phyloP scores from a whole-genome alignment of 2,797 vertebrate genomes.

The Macropus fuliginosus region DNA sequence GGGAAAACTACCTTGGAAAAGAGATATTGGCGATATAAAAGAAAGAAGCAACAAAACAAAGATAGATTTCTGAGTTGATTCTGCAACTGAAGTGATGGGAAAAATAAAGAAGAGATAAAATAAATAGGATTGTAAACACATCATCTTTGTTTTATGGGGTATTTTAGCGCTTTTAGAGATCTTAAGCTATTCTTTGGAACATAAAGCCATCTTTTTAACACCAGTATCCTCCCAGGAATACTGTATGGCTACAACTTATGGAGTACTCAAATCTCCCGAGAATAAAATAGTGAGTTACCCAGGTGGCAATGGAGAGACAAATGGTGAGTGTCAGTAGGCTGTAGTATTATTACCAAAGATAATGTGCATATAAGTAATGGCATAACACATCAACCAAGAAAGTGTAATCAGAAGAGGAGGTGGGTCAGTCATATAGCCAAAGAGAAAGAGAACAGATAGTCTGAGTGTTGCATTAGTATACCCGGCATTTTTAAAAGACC shows the following conservation, averaged over 20 bases:
- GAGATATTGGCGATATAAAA: background rate
- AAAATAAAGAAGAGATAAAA: background rate
- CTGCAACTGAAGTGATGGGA: background rate
- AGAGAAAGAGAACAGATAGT: background rate
- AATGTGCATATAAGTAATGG: background rate
- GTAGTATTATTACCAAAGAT: background rate
- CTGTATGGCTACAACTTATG: background rate
- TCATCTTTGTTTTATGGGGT: background rate
- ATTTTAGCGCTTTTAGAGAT: background rate
- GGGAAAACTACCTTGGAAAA: background rate
- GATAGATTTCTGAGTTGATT: background rate
- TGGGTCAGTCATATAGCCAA: background rate
- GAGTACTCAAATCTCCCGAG: background rate
- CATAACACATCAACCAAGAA: background rate
- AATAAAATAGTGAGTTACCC: background rate
- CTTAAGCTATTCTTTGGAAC: background rate
- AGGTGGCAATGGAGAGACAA: background rate
- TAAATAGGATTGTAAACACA: background rate
- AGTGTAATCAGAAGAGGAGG: background rate
- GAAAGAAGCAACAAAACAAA: background rate
- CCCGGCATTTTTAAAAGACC: background rate
- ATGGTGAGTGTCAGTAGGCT: background rate
- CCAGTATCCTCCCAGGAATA: background rate
- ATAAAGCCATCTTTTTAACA: background rate
- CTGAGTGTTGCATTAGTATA: background rate